Evolutionary conservation across 2,113 vertebrate genomes (phyloP), one percentile per base, ranked within the genome.

Genomic region (Vulpes vulpes): DNA sequence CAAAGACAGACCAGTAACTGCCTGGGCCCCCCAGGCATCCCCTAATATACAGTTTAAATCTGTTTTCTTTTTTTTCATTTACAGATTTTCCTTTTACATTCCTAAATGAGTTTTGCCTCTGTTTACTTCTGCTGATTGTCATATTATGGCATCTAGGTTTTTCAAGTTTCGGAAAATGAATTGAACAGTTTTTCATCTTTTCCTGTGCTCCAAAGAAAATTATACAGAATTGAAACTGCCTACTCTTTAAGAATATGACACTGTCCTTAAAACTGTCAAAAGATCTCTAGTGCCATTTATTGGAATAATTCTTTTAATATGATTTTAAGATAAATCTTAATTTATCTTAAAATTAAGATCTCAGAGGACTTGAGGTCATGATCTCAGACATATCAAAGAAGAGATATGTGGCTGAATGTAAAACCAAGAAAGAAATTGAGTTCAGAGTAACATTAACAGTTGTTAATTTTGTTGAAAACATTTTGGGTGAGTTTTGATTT

Each of bases 161-260:
- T 93, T 65, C 53, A 78, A 89, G 89, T 89, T 97, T 93, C 22
- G 78, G 51, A 94, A 96, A 97, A 91, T 76, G 82, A 93, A 89
- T 83, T 51, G 25, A 80, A 89, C 78, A 91, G 64, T 76, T 32
- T 81, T 96, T 81, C 20, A 49, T 93, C 32, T 94, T 96, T 97
- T 91, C 12, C 32, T 67, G 12, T 78, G 32, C 19, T 89, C 10
- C 32, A 96, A 86, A 93, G 91, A 67, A 78, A 94, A 92, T 96
- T 53, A 90, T 43, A 87, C 51, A 74, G 20, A 97, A 91, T 35
- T 91, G 32, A 88, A 93, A 94, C 85, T 65, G 6, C 15, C 49
- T 78, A 25, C 82, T 87, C 65, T 73, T 88, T 81, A 22, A 65
- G 94, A 97, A 80, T 90, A 38, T 35, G 4, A 95, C 96, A 89